phyloP scores from a whole-genome alignment of 2,113 vertebrate species.

The Lucifuga dentata region DNA sequence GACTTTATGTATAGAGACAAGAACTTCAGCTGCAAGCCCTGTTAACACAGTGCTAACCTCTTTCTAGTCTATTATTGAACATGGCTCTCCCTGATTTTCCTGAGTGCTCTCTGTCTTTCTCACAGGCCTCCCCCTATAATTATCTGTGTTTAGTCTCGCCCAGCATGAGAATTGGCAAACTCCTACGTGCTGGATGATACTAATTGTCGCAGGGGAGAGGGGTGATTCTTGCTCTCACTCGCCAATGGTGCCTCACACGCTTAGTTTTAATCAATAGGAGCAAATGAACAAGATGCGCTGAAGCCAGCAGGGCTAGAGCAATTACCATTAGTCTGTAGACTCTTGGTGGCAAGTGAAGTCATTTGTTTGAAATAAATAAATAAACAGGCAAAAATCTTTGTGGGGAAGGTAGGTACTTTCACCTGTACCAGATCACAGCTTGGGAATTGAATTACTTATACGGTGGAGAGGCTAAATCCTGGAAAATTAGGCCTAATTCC shows the following conservation, averaged over 20 bases:
- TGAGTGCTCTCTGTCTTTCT: constrained; percentile 36
- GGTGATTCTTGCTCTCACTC: constrained; percentile 76
- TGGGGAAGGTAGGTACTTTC: not conserved
- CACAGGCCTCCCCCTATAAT: constrained; percentile 51
- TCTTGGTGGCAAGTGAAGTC: constrained; percentile 57
- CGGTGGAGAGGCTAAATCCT: not conserved
- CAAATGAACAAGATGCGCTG: constrained; percentile 75
- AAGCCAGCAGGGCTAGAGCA: constrained; percentile 68
- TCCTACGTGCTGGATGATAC: constrained; percentile 66
- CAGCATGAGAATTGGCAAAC: constrained; percentile 71
- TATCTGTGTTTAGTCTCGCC: constrained; percentile 74
- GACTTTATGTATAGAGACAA: constrained; percentile 8
- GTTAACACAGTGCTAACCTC: constrained; percentile 31
- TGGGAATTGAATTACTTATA: constrained; percentile 23
- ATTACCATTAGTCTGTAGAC: constrained; percentile 74
- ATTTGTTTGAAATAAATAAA: constrained; percentile 67
- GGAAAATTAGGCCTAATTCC: not conserved
- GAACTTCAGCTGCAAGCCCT: constrained; percentile 8
- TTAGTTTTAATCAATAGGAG: constrained; percentile 77
- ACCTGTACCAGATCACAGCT: constrained; percentile 10
- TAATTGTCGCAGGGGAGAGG: constrained; percentile 70
- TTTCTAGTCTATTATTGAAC: constrained; percentile 48
- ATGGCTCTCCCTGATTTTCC: constrained; percentile 44
- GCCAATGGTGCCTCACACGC: constrained; percentile 72
- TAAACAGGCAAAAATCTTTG: constrained; percentile 52